phyloP scores from a whole-genome alignment of 2,888 invertebrate species.

The Drosophila affinis region DNA sequence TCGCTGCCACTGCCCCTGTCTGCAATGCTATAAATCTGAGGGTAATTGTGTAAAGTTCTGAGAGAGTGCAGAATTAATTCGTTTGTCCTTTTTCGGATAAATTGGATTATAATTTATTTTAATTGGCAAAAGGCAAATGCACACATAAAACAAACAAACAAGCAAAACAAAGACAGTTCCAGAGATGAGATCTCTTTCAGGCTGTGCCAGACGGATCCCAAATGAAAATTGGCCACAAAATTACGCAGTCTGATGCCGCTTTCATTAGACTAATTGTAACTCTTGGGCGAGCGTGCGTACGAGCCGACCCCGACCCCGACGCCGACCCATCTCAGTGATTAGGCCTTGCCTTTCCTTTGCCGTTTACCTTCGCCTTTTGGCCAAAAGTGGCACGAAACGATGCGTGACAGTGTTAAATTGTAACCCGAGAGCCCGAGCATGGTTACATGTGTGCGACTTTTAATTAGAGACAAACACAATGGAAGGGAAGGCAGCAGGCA shows the following conservation, averaged over 20 bases:
- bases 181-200: slow-evolving; percentile 3
- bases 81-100: slow-evolving; percentile 46
- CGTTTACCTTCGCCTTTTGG: slow-evolving; percentile 40
- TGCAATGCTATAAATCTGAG: slow-evolving; percentile 64
- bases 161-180: slow-evolving; percentile 16
- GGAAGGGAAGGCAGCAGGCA: slow-evolving; percentile 36
- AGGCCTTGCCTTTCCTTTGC: slow-evolving; percentile 57
- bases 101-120: slow-evolving; percentile 79
- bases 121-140: slow-evolving; percentile 67
- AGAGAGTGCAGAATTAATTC: slow-evolving; percentile 32
- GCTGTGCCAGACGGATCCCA: slow-evolving; percentile 29
- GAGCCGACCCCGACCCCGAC: slow-evolving; percentile 25
- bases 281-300: slow-evolving; percentile 49
- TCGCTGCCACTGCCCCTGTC: slow-evolving; percentile 25
- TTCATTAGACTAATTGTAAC: slow-evolving; percentile 77
- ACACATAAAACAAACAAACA: slow-evolving; percentile 32
- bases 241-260: slow-evolving; percentile 71
- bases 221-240: slow-evolving; percentile 68
- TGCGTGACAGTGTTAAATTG: slow-evolving; percentile 78
- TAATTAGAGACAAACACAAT: slow-evolving; percentile 68
- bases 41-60: slow-evolving; percentile 63
- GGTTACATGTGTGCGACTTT: slow-evolving; percentile 50
- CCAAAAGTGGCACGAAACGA: slow-evolving; percentile 66
- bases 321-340: slow-evolving; percentile 58
- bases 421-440: slow-evolving; percentile 16